Conservation (phyloP, 92 coral and sea anemone species). For the Phenganax marumi region DNA sequence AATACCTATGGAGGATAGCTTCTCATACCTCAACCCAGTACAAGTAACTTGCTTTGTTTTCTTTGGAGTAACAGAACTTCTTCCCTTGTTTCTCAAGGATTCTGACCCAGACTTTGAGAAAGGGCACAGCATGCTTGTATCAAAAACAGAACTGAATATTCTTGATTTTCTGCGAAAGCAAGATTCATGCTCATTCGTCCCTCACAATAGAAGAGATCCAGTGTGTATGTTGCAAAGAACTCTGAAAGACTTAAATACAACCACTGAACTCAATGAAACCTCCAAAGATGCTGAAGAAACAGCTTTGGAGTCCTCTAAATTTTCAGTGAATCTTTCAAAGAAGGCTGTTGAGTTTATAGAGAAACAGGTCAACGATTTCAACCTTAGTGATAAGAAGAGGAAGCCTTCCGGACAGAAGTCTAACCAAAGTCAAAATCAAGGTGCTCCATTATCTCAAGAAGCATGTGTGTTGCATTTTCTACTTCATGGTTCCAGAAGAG, state of each 20-base stretch:
- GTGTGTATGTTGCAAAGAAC: slow-evolving; percentile 7
- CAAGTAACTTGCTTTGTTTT: slow-evolving; percentile 28
- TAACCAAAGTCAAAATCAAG: neutral
- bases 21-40: slow-evolving; percentile 16
- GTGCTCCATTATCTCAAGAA: neutral
- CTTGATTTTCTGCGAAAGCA: slow-evolving; percentile 18
- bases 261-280: neutral
- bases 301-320: neutral
- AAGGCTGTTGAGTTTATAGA: slow-evolving; percentile 25
- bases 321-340: slow-evolving; percentile 19
- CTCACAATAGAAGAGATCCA: neutral
- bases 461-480: slow-evolving; percentile 9
- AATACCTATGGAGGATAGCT: slow-evolving; percentile 5
- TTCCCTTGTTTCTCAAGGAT: neutral
- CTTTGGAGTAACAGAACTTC: slow-evolving; percentile 26
- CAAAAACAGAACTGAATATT: neutral
- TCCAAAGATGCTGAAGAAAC: neutral
- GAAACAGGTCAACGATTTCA: neutral
- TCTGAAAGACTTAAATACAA: neutral
- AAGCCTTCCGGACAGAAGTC: neutral
- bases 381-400: neutral
- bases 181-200: neutral
- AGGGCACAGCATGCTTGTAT: slow-evolving; percentile 26
- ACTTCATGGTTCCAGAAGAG: slow-evolving; percentile 24
- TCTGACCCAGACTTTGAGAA: slow-evolving; percentile 7